Percentiles rank a stretch among this genome's conserved stretches.
Evolutionary conservation across 30 jellyfish, hydroid and myxozoan species (phyloP).

Genomic region (Aurelia sp.): DNA sequence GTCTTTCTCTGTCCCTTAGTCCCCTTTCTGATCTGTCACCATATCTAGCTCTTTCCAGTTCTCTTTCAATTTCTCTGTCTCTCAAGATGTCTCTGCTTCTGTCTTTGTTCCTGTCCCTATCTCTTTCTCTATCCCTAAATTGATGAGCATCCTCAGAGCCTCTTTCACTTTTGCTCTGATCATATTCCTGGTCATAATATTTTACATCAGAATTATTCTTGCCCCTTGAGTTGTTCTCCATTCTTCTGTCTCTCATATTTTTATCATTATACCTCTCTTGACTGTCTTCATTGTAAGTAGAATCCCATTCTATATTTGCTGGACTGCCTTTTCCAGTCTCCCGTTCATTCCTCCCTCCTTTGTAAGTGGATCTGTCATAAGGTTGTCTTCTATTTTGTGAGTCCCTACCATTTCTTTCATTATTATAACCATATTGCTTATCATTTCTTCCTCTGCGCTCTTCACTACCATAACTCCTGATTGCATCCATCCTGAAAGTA

Average conservation of each 20-base stretch:
- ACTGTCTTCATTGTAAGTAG: conserved; percentile 39
- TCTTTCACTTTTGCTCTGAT: neutral
- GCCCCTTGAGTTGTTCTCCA: neutral
- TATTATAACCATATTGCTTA: neutral
- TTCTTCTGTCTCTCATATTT: neutral
- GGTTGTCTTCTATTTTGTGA: neutral
- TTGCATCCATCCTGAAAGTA: conserved; percentile 15
- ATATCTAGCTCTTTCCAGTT: conserved; percentile 38
- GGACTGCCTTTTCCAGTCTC: conserved; percentile 7
- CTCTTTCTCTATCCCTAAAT: conserved; percentile 29
- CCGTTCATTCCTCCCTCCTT: neutral
- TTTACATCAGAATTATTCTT: neutral
- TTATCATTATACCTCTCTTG: conserved; percentile 7
- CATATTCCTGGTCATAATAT: neutral
- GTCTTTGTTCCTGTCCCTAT: conserved; percentile 4
- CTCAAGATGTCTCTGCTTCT: conserved; percentile 11
- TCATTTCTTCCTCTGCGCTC: neutral
- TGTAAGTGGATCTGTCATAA: neutral
- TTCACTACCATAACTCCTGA: neutral
- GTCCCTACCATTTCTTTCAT: neutral
- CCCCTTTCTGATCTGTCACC: conserved; percentile 34
- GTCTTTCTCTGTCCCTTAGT: conserved; percentile 26
- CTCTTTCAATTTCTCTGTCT: conserved; percentile 52
- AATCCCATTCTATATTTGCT: conserved; percentile 59
- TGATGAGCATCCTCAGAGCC: conserved; percentile 11